These are phyloP conservation scores for Zaprionus taronus DNA, from an alignment of 1,140 invertebrate species.

Conservation along the genomic window DNA sequence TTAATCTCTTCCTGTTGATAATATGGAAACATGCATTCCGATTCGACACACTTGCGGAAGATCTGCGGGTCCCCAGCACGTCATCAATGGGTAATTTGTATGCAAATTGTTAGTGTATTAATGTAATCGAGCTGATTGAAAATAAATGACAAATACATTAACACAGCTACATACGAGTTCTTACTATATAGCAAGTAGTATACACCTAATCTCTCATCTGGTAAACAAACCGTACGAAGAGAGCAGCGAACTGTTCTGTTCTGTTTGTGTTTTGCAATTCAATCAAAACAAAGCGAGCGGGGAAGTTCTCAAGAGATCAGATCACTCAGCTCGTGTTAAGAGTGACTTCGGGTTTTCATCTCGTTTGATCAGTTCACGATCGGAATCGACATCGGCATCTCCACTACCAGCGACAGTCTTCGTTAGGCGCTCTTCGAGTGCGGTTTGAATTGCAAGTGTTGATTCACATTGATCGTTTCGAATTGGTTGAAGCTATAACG, in stretches of 20 bases:
- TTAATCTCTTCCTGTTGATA: conserved; percentile 1
- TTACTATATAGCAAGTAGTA: not conserved
- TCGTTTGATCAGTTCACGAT: conserved; percentile 9
- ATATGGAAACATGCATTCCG: conserved; percentile 1
- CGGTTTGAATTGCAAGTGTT: conserved; percentile 29
- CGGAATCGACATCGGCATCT: not conserved
- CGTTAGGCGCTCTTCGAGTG: conserved; percentile 37
- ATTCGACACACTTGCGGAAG: conserved; percentile 6
- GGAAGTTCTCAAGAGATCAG: not conserved
- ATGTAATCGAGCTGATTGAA: conserved; percentile 2
- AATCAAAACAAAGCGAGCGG: conserved; percentile 2
- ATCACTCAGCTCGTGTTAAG: not conserved
- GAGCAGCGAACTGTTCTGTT: not conserved
- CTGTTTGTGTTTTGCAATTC: not conserved
- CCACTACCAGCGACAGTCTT: conserved; percentile 39
- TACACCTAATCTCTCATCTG: not conserved
- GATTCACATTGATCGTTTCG: not conserved
- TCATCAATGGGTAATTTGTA: conserved; percentile 34
- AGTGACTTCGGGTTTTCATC: conserved; percentile 10
- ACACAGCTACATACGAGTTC: not conserved
- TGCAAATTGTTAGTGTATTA: conserved; percentile 22
- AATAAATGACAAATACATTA: conserved; percentile 11
- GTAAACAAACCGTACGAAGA: not conserved
- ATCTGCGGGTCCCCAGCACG: conserved; percentile 9
- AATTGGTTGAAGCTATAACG: not conserved